These are phyloP conservation scores for Tholera decimalis DNA, from an alignment of 2,888 invertebrate species.

Conservation along the genomic window DNA sequence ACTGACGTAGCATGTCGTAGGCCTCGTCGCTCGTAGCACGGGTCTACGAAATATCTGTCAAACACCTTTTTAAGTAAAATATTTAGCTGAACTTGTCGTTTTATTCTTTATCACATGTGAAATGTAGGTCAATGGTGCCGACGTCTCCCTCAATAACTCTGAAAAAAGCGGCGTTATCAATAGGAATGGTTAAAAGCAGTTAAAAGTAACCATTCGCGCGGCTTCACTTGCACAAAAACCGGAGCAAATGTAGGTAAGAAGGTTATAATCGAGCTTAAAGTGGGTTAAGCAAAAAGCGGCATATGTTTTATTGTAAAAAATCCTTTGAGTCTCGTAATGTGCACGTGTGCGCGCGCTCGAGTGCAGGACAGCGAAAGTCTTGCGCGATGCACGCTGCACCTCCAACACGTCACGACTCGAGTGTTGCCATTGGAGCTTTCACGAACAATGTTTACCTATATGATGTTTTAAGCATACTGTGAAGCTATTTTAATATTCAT, in stretches of 20 bases:
- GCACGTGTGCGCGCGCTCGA: constrained; percentile 86
- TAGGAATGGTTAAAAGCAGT: constrained; percentile 60
- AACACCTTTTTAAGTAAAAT: not conserved
- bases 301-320: constrained; percentile 90
- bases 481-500: not conserved
- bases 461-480: constrained; percentile 2
- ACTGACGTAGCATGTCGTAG: constrained; percentile 8
- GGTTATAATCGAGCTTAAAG: constrained; percentile 90
- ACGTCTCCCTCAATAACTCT: constrained; percentile 7
- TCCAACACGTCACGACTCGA: constrained; percentile 48
- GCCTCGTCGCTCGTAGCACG: constrained; percentile 9
- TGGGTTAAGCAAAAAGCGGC: constrained; percentile 91
- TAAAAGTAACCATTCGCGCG: constrained; percentile 63
- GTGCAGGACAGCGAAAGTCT: constrained; percentile 75
- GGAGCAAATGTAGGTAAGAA: constrained; percentile 91
- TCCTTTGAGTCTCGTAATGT: constrained; percentile 86
- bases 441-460: not conserved
- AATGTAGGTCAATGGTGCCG: constrained; percentile 51
- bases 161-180: constrained; percentile 50
- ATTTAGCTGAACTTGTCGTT: not conserved
- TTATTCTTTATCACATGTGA: constrained; percentile 22
- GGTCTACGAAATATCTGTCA: constrained; percentile 9
- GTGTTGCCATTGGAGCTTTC: constrained; percentile 38
- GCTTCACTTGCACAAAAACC: constrained; percentile 83
- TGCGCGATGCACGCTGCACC: constrained; percentile 68